Base-by-base conservation (phyloP, 2,113 vertebrate genomes). In the Otocyon megalotis region DNA sequence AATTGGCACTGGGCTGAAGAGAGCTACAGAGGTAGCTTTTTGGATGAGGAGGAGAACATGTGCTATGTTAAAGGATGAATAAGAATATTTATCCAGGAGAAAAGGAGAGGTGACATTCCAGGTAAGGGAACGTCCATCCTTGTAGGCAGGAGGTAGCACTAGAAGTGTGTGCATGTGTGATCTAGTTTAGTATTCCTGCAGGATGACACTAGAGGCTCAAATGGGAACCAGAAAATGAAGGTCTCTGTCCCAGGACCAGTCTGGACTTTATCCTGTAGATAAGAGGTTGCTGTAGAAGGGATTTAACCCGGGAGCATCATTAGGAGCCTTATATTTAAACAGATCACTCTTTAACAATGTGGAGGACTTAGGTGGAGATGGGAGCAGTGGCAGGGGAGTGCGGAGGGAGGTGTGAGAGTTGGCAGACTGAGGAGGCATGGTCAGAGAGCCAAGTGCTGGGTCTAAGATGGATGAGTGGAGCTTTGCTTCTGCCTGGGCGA, bases 381-480 rank as follows among this genome's bases (percentile, higher is more conserved):
- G 28, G 32, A 81, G 63, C 1, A 0, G 63, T 71, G 63, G 10
- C 77, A 63, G 48, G n/a, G n/a, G 24, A 20, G 20, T 53, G 13
- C 1, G 0, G 2, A 17, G 6, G 3, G 90, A 30, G 2, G n/a
- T 6, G n/a, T 65, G 82, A 56, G n/a, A 43, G 58, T 19, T 32
- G 77, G 1, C 0, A 2, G 54, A 26, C 37, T 0, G 1, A 82
- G 67, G 17, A 88, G 43, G 56, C 3, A 0, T 67, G 43, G 5
- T 37, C 43, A 83, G 56, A 74, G 56, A 83, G 9, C 43, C 32
- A 32, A n/a, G n/a, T 22, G 67, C 56, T 65, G 20, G 17, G 2
- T n/a, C 77, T 63, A 26, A 74, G 67, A 19, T 24, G 15, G 48
- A 82, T 28, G 77, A 43, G 24, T 24, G 8, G 53, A 56, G 19